Base-by-base conservation (phyloP, 1,140 invertebrate species). In the Daktulosphaira vitifoliae region DNA sequence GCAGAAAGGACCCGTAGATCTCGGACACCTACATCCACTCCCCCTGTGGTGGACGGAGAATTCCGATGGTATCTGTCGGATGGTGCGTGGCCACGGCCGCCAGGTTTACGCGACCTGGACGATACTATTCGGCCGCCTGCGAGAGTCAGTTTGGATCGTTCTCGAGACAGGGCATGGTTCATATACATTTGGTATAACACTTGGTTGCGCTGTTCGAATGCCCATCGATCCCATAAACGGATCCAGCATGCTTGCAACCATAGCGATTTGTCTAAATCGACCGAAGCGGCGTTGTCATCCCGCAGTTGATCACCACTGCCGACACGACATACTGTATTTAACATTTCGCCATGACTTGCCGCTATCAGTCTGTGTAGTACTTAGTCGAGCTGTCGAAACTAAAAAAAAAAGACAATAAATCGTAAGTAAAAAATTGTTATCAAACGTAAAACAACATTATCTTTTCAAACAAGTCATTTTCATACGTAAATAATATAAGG, bases 171-270 rank as follows among this genome's bases (percentile, higher is more conserved):
- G n/a, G 26, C 56, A 39, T 62, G 56, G 44, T 62, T 62, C 23
- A 62, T 62, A 39, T 62, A 42, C 56, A 62, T 46, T 39, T 62
- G 56, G 56, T 62, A 62, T 16, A 62, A 16, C 9, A 62, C 56
- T 25, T 46, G 42, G 42, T 62, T 62, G 42, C 42, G 56, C 5
- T 62, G 56, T 48, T 62, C 56, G 56, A 23, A 62, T 39, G 56
- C 56, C 56, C 56, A 62, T 7, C 56, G 6, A 16, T 62, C 56
- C 56, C 56, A 62, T 25, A 62, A 23, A 38, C 56, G 22, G 26
- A 62, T 62, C 56, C 56, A 62, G 16, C 56, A 62, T 13, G 56
- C 42, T 25, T 62, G 56, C 13, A 62, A 13, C 5, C 56, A 42
- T 16, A 62, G 15, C 4, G 56, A 33, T 5, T 29, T 62, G 56